Base-by-base conservation (phyloP, 2,797 vertebrate species). In the Falco biarmicus region DNA sequence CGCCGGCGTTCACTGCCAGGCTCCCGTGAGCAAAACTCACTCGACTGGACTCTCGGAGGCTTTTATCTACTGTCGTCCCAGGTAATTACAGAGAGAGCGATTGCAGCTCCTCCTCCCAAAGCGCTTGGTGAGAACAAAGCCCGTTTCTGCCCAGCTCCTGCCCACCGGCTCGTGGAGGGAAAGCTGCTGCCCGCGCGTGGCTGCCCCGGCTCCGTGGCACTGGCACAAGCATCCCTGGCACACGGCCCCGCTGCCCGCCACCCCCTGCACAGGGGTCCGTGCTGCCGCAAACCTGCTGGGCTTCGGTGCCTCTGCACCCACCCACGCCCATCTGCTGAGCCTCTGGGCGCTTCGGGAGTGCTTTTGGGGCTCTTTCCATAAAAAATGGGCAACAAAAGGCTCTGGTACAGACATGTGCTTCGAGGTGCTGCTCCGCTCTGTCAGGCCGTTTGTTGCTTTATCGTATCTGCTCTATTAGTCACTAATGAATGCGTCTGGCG, bases 71-170 rank as follows among this genome's bases (percentile, higher is more conserved):
- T 84, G 68, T 63, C 83, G 73, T 73, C 80, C 90, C 81, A 69
- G 73, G 29, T 95, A 94, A 96, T 95, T 93, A 93, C 76, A 82
- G 65, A 65, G 56, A 78, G 69, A 65, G 61, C 7, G 83, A 79
- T 5, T 61, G 77, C 84, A 93, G 94, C 73, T 92, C 73, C 87
- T 96, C 96, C 87, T 95, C 54, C 71, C 4, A 5, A 82, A 93
- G 87, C 0, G 0, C 61, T 50, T 1, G 0, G 54, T 8, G 61
- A 85, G 84, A 85, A 82, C 70, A 86, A 90, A 94, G 48, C 64
- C 69, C 2, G 2, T 78, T 77, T 76, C 79, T 91, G 92, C 87
- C 76, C 76, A 48, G 89, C 93, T 91, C 45, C 66, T 22, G 82
- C 50, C 48, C 39, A 53, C 11, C 11, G 13, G 79, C 57, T 96